Evolutionary conservation across 1,140 invertebrate species (phyloP).

Genomic region (Maniola jurtina): DNA sequence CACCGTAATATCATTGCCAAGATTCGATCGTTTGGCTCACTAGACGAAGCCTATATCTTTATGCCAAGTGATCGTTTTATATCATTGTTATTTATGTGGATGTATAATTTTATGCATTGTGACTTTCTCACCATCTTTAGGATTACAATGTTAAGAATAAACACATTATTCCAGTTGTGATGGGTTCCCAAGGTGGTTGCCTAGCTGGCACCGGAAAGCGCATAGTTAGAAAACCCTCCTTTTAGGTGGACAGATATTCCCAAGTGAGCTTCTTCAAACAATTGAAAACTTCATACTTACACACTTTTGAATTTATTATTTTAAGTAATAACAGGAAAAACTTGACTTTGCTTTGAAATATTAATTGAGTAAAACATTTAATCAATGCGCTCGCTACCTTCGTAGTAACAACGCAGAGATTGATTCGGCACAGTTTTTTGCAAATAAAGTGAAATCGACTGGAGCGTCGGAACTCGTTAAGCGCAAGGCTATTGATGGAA

Average conservation of each 20-base stretch:
- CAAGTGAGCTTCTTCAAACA: no score
- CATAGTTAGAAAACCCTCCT: no score
- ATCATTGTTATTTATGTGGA: conserved; percentile 21
- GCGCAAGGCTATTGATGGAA: conserved; percentile 53
- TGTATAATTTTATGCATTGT: conserved; percentile 6
- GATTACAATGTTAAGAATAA: no score
- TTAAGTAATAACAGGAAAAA: no score
- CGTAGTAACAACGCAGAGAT: background rate
- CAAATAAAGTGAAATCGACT: conserved; percentile 45
- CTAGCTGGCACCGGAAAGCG: no score
- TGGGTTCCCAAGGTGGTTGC: no score
- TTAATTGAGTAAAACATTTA: conserved; percentile 1
- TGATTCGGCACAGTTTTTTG: conserved; percentile 16
- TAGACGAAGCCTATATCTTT: conserved; percentile 17
- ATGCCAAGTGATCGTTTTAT: conserved; percentile 30
- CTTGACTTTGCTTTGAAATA: background rate
- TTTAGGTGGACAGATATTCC: no score
- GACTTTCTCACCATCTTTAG: no score
- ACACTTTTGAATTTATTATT: no score
- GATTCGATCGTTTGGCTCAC: conserved; percentile 34
- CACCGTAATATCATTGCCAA: conserved; percentile 30
- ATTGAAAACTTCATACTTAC: no score
- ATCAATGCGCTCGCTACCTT: background rate
- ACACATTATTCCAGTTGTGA: no score
- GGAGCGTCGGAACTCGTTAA: conserved; percentile 53